Conservation (phyloP, 2,113 vertebrate genomes). For the Corvus cornix region DNA sequence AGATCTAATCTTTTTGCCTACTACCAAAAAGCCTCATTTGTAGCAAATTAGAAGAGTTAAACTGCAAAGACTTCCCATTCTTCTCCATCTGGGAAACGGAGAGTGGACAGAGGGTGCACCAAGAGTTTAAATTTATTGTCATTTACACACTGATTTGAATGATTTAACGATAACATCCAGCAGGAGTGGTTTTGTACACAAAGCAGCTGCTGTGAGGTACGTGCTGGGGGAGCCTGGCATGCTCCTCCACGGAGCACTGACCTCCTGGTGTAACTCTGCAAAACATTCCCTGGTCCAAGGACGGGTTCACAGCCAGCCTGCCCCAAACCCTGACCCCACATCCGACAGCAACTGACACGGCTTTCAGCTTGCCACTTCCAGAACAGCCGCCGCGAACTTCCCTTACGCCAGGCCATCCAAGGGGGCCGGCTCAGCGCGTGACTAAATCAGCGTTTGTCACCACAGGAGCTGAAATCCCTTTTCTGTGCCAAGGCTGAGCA, state of each 20-base stretch:
- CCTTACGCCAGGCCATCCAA: not conserved
- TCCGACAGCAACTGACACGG: rapidly evolving
- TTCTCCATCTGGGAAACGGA: too few relatives aligned
- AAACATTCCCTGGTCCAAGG: rapidly evolving
- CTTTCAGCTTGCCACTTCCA: not conserved
- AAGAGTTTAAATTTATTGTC: not conserved
- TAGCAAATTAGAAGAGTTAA: not conserved
- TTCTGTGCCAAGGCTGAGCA: not conserved
- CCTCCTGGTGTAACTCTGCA: not conserved
- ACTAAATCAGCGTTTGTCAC: not conserved
- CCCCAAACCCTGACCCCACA: not conserved
- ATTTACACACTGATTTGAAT: not conserved
- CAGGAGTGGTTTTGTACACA: not conserved
- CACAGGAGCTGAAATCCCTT: not conserved
- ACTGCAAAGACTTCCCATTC: not conserved
- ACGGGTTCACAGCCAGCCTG: not conserved
- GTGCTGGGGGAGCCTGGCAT: too few relatives aligned
- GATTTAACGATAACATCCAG: not conserved
- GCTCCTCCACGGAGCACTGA: too few relatives aligned
- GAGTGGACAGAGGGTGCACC: not conserved
- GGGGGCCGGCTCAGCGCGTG: not conserved
- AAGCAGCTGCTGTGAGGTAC: not conserved
- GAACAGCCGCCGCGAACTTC: rapidly evolving
- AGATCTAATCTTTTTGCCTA: not conserved
- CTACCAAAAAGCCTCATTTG: not conserved